Evolutionary conservation across 2,113 vertebrate species (phyloP).

Genomic region (Eudyptes chrysolophus): DNA sequence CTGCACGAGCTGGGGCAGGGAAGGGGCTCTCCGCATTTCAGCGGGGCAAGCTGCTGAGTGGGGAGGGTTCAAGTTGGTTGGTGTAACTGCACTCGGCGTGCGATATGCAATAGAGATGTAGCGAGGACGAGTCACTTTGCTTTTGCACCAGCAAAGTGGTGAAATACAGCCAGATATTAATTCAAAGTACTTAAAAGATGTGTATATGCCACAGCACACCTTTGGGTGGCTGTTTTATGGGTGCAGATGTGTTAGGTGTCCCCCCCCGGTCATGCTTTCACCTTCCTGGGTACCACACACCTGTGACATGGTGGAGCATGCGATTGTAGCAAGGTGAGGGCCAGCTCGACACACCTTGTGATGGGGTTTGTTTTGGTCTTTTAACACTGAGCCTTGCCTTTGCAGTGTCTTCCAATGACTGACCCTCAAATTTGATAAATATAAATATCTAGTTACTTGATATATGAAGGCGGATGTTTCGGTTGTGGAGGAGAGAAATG

Average conservation of each 20-base stretch:
- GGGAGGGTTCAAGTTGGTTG: too few species aligned
- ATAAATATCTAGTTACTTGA: not conserved
- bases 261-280: not conserved
- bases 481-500: not conserved
- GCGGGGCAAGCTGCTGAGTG: accelerated
- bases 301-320: accelerated
- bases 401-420: not conserved
- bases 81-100: accelerated
- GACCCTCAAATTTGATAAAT: not conserved
- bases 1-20: accelerated
- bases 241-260: not conserved
- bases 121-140: accelerated
- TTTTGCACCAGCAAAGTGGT: not conserved
- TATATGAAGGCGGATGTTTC: not conserved
- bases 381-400: not conserved
- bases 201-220: not conserved
- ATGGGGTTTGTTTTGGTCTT: not conserved
- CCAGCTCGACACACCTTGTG: not conserved
- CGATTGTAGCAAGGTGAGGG: not conserved
- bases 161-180: not conserved
- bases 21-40: not conserved
- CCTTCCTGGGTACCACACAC: not conserved
- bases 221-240: not conserved
- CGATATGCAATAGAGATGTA: accelerated
- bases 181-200: not conserved